Percentiles rank a stretch among this genome's conserved stretches.
Conservation (phyloP, 2,888 invertebrate genomes). For the Marasmarcha lunaedactyla region DNA sequence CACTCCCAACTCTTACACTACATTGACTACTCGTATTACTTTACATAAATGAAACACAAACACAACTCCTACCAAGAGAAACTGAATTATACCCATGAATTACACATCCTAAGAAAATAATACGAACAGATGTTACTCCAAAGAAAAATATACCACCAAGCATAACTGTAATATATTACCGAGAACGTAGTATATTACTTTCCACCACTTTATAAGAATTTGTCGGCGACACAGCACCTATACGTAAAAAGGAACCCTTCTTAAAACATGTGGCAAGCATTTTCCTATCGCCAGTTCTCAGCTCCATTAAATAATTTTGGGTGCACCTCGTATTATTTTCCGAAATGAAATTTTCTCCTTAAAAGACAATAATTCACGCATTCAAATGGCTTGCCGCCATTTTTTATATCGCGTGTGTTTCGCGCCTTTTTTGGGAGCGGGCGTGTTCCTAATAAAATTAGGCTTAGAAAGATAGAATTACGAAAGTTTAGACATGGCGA, state of each 20-base stretch:
- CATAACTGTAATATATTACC: conserved; percentile 1
- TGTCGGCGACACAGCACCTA: neutral
- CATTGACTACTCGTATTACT: no score
- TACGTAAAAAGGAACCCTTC: conserved; percentile 2
- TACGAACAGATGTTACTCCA: no score
- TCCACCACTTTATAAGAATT: neutral
- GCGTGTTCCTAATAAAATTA: conserved; percentile 69
- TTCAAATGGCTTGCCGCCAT: conserved; percentile 66
- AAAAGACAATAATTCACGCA: conserved; percentile 68
- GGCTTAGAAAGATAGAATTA: conserved; percentile 41
- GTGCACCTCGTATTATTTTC: conserved; percentile 43
- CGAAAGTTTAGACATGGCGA: conserved; percentile 24
- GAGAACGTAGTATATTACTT: conserved; percentile 3
- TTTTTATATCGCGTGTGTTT: conserved; percentile 71
- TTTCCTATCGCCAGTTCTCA: conserved; percentile 33
- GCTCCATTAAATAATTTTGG: conserved; percentile 29
- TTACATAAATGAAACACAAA: no score
- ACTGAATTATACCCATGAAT: no score
- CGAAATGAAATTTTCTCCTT: conserved; percentile 58
- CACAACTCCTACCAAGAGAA: no score
- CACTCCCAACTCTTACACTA: no score
- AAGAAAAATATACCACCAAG: no score
- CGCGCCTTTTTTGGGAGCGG: conserved; percentile 68
- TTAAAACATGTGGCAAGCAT: conserved; percentile 17
- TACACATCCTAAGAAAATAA: no score